Conservation (phyloP, 1,140 invertebrate genomes). For the Pomacea maculata region DNA sequence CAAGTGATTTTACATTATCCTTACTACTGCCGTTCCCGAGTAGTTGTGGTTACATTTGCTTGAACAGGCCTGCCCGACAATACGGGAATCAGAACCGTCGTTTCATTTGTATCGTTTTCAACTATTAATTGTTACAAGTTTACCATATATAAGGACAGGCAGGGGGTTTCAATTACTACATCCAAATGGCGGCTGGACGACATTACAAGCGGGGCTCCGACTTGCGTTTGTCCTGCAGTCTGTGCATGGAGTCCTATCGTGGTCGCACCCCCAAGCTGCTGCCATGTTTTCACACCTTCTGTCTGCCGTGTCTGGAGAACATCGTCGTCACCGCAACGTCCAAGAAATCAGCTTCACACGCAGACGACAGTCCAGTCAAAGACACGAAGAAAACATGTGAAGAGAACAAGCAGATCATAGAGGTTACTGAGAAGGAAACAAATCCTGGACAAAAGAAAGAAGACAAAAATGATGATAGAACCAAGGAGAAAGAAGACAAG, state of each 20-base stretch:
- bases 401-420: not conserved
- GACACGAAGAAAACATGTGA: not conserved
- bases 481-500: not conserved
- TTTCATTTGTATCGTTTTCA: too few relatives aligned
- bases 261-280: slow-evolving; percentile 1
- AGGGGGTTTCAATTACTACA: too few relatives aligned
- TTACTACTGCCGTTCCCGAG: fast-evolving
- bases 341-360: not conserved
- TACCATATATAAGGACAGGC: too few relatives aligned
- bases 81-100: too few relatives aligned
- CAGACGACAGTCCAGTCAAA: not conserved
- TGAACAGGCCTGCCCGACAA: too few relatives aligned
- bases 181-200: too few relatives aligned
- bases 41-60: too few relatives aligned
- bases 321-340: not conserved
- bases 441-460: not conserved
- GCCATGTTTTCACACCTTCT: slow-evolving; percentile 14
- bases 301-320: not conserved
- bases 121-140: too few relatives aligned
- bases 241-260: slow-evolving; percentile 6
- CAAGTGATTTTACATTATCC: too few relatives aligned
- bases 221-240: not conserved
- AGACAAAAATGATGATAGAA: not conserved
- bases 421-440: not conserved
- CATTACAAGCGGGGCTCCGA: too few relatives aligned